Base-by-base conservation (phyloP, 2,888 invertebrate genomes). In the Belgica antarctica region DNA sequence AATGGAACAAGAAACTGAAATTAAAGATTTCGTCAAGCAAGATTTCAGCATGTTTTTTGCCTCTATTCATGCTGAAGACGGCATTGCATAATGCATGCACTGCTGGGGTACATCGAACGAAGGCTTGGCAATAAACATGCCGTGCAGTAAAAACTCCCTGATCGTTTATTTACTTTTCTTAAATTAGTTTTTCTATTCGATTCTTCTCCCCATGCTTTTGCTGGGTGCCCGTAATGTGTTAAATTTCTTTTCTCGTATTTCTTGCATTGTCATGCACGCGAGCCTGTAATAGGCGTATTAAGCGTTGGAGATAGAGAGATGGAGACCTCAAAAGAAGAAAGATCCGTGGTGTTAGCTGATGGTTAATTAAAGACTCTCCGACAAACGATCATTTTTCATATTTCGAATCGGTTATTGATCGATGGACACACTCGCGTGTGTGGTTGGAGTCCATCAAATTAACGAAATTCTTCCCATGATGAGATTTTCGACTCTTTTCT, bases 41-140 rank as follows among this genome's bases (percentile, higher is more conserved):
- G 52, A 52, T 52, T 52, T 52, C 52, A 52, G 22, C 22, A 52
- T 52, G 22, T 52, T 52, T 52, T 52, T 52, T 17, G 52, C 52
- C 52, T 52, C 52, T 52, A 22, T 52, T 17, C 52, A 52, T n/a
- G 52, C 52, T n/a, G n/a, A n/a, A n/a, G n/a, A n/a, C 52, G 22
- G 17, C 52, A 52, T 52, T 52, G 52, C 52, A 52, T 52, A 52
- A 52, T n/a, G n/a, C n/a, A 22, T 19, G 17, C 22, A 19, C 52
- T n/a, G 52, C 52, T 52, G 52, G 52, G 52, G 22, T 52, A 52
- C 7, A 22, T 12, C 15, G 12, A n/a, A n/a, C 12, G 27, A 62
- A 62, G 62, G 62, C 31, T 62, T 62, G 31, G 31, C 62, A 62
- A 59, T 59, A 59, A 24, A 59, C n/a, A n/a, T 27, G 28, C n/a